A percentile compares a stretch with the other conserved stretches of the same genome.
phyloP scores from a whole-genome alignment of 2,113 vertebrate genomes.

The Myotis davidii region DNA sequence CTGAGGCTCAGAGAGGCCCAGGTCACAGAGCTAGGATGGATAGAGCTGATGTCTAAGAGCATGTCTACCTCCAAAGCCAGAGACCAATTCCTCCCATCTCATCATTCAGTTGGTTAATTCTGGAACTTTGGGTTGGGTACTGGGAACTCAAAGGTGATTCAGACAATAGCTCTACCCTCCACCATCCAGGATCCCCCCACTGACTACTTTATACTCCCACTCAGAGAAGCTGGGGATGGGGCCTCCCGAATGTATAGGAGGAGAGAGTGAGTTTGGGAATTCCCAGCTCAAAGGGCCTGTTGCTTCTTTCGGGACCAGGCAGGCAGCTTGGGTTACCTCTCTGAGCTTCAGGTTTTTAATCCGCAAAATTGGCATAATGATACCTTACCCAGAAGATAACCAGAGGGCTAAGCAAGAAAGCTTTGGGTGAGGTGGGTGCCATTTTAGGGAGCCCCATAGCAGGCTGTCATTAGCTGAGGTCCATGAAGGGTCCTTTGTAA shows the following conservation, averaged over 20 bases:
- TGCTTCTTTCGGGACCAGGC: background rate
- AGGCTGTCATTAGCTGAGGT: background rate
- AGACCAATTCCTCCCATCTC: background rate
- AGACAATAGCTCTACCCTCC: background rate
- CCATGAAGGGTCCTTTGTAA: background rate
- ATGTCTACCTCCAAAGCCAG: background rate
- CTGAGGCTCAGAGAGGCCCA: background rate
- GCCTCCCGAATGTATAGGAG: too few species aligned
- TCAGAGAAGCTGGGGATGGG: background rate
- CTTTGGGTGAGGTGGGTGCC: background rate
- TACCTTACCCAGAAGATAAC: background rate
- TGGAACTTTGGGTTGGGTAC: background rate
- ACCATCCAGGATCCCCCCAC: background rate
- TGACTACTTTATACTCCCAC: background rate
- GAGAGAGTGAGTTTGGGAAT: background rate
- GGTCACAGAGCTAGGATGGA: background rate
- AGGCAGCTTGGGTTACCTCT: background rate
- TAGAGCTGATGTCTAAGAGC: background rate
- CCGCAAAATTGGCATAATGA: background rate
- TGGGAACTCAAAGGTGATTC: background rate
- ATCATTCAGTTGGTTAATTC: background rate
- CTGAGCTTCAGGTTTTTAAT: background rate
- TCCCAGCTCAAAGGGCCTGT: background rate
- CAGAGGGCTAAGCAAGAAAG: background rate
- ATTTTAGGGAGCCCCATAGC: too few species aligned